phyloP scores from a whole-genome alignment of 2,797 vertebrate species.

The Malacoraja senta region DNA sequence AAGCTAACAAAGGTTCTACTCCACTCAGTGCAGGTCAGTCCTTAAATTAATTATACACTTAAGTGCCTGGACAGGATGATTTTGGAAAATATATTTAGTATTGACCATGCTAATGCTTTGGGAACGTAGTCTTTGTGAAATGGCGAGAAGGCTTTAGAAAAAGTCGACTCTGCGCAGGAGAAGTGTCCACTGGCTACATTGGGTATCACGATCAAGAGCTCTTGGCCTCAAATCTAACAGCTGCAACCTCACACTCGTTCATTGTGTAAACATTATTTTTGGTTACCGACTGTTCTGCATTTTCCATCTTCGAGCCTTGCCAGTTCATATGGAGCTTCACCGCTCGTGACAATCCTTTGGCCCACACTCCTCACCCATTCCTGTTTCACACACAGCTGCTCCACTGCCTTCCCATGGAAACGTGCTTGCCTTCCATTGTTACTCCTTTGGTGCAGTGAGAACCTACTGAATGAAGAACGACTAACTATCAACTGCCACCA shows the following conservation, averaged over 20 bases:
- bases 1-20: background rate
- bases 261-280: background rate
- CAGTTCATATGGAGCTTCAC: background rate
- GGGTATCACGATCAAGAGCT: background rate
- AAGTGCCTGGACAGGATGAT: background rate
- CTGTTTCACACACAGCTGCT: background rate
- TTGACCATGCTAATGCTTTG: no score
- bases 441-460: background rate
- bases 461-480: background rate
- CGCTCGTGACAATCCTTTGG: background rate
- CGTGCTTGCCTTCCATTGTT: background rate
- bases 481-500: background rate
- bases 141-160: no score
- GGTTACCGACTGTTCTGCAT: background rate
- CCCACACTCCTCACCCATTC: background rate
- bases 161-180: background rate
- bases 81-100: slow-evolving; percentile 6
- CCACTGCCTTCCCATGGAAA: background rate
- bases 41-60: slow-evolving; percentile 10
- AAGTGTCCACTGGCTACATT: background rate
- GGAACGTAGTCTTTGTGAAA: background rate
- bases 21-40: background rate
- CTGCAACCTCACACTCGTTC: background rate
- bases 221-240: background rate
- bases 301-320: background rate